Evolutionary conservation across 2,888 invertebrate genomes (phyloP).

Genomic region (Spilosoma lubricipeda): DNA sequence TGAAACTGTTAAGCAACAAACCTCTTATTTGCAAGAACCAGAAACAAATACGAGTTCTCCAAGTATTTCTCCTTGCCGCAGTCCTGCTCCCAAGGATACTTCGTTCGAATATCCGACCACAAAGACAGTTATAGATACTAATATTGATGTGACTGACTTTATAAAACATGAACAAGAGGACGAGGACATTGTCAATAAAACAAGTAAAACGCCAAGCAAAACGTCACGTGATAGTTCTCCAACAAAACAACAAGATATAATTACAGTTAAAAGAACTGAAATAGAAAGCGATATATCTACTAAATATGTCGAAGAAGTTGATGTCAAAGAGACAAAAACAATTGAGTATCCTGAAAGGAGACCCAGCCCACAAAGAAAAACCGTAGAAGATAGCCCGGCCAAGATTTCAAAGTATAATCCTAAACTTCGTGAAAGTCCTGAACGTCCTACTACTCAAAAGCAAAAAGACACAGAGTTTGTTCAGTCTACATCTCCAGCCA

Average conservation of each 20-base stretch:
- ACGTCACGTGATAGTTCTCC: slow-evolving; percentile 61
- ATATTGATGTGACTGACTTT: slow-evolving; percentile 57
- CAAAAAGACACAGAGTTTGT: slow-evolving; percentile 17
- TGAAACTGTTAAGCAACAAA: slow-evolving; percentile 41
- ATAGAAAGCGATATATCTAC: slow-evolving; percentile 11
- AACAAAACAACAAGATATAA: slow-evolving; percentile 64
- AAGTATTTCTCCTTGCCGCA: slow-evolving; percentile 68
- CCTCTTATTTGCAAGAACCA: slow-evolving; percentile 45
- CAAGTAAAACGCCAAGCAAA: slow-evolving; percentile 34
- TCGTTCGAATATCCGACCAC: slow-evolving; percentile 45
- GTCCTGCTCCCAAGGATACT: slow-evolving; percentile 62
- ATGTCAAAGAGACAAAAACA: slow-evolving; percentile 23
- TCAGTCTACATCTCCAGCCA: slow-evolving; percentile 14
- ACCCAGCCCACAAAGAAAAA: slow-evolving; percentile 46
- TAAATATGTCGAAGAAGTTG: slow-evolving; percentile 28
- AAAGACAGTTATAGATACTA: slow-evolving; percentile 44
- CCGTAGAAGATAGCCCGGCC: neutral
- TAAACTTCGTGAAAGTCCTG: slow-evolving; percentile 18
- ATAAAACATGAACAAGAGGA: slow-evolving; percentile 61
- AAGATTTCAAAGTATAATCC: slow-evolving; percentile 14
- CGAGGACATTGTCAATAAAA: slow-evolving; percentile 27
- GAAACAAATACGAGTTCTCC: slow-evolving; percentile 62
- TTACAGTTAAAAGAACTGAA: slow-evolving; percentile 40
- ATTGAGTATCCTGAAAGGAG: slow-evolving; percentile 28
- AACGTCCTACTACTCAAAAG: slow-evolving; percentile 7